A percentile compares a stretch with the other conserved stretches of the same genome.
Conservation (phyloP, 2,113 vertebrate species). For the Mirounga angustirostris region DNA sequence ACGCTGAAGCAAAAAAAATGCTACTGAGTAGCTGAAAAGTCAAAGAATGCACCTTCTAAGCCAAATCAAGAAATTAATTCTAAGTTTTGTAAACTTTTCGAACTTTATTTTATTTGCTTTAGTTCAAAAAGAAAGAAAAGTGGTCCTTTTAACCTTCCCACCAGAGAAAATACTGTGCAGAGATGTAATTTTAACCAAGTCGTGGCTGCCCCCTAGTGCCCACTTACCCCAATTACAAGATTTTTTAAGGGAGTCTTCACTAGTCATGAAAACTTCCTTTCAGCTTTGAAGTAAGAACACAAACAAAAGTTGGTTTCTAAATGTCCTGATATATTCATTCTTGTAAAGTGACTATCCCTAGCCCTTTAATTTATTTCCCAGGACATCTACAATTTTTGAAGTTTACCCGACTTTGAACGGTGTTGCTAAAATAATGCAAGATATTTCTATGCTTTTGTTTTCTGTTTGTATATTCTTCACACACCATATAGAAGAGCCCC, state of each 20-base stretch:
- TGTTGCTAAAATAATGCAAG: conserved; percentile 37
- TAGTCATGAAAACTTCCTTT: background rate
- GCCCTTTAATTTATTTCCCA: conserved; percentile 52
- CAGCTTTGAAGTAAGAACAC: background rate
- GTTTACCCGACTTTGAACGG: conserved; percentile 21
- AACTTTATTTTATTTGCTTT: conserved; percentile 4
- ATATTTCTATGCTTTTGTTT: background rate
- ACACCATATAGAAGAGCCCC: background rate
- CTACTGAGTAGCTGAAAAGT: background rate
- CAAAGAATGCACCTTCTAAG: background rate
- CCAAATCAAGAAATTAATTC: background rate
- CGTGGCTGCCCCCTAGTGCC: conserved; percentile 50
- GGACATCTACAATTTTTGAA: conserved; percentile 7
- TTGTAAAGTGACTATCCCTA: background rate
- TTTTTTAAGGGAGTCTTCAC: background rate
- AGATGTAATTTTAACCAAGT: background rate
- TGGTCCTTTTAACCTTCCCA: background rate
- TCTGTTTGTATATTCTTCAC: background rate
- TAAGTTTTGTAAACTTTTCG: background rate
- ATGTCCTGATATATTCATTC: background rate
- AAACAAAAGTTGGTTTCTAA: conserved; percentile 28
- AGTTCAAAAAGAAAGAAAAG: background rate
- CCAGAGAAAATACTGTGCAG: background rate
- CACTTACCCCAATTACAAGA: conserved; percentile 21
- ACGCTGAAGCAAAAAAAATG: background rate